These are phyloP conservation scores for Tenebrio molitor DNA, from an alignment of 1,140 invertebrate genomes.

Conservation along the genomic window DNA sequence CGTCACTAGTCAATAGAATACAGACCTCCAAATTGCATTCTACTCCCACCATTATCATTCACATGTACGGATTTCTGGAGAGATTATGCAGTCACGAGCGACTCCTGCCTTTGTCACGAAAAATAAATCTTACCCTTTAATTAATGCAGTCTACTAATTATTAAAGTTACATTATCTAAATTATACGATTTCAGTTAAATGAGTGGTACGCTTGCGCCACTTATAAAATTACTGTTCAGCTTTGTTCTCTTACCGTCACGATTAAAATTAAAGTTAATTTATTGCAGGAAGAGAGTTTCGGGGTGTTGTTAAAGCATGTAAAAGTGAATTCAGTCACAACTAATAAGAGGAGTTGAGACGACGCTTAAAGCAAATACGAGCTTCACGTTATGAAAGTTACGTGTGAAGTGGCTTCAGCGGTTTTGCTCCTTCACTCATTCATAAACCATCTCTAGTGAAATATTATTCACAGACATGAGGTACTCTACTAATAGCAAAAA, in stretches of 20 bases:
- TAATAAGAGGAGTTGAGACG: neutral
- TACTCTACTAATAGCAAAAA: no score
- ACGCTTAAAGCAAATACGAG: neutral
- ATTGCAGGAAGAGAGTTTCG: conserved; percentile 6
- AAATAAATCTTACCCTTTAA: conserved; percentile 1
- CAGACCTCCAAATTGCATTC: conserved; percentile 29
- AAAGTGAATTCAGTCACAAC: conserved; percentile 17
- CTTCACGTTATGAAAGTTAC: neutral
- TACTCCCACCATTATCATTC: conserved; percentile 4
- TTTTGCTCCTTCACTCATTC: no score
- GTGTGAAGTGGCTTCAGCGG: neutral
- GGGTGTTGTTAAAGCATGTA: conserved; percentile 18
- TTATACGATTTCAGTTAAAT: conserved; percentile 17
- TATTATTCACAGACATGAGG: no score
- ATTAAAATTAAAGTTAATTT: conserved; percentile 38
- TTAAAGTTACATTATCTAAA: conserved; percentile 3
- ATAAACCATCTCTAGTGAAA: no score
- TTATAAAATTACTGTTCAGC: conserved; percentile 33
- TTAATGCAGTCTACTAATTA: conserved; percentile 14
- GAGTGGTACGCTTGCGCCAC: conserved; percentile 26
- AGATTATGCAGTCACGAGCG: conserved; percentile 5
- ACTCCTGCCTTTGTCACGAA: neutral
- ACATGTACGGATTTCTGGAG: conserved; percentile 10
- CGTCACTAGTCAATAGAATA: conserved; percentile 34
- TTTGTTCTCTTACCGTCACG: conserved; percentile 11